These are phyloP conservation scores for Tenthredo scrophulariae DNA, from an alignment of 2,888 invertebrate species.

Conservation along the genomic window DNA sequence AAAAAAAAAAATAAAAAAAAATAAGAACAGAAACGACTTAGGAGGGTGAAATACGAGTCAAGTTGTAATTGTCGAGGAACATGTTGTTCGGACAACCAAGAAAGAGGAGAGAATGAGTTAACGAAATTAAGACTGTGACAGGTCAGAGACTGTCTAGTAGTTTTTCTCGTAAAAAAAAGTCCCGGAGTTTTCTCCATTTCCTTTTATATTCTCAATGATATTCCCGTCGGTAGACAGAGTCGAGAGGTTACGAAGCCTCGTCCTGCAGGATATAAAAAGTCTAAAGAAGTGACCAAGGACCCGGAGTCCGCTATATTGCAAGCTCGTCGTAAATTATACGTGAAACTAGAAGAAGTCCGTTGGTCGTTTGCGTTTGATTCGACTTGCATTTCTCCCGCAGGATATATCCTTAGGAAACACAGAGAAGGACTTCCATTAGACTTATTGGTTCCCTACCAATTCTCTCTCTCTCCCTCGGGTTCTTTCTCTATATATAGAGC, in stretches of 20 bases:
- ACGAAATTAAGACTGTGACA: not conserved
- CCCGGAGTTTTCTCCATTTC: not conserved
- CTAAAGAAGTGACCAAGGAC: not conserved
- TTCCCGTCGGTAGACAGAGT: not conserved
- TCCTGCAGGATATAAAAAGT: not conserved
- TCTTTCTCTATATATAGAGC: not conserved
- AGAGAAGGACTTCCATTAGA: slow-evolving; percentile 64
- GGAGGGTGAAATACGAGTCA: not conserved
- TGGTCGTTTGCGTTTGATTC: slow-evolving; percentile 40
- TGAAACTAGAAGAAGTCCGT: not conserved
- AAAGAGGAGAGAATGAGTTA: not conserved
- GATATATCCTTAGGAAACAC: slow-evolving; percentile 19
- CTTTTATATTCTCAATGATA: not conserved
- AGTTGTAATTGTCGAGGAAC: not conserved
- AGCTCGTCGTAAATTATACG: slow-evolving; percentile 37
- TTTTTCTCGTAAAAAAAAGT: not conserved
- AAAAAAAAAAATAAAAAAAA: too few relatives aligned
- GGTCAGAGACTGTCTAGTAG: not conserved
- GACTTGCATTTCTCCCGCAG: slow-evolving; percentile 14
- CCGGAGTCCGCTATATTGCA: not conserved
- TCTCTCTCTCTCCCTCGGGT: not conserved
- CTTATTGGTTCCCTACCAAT: slow-evolving; percentile 61
- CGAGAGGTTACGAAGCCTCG: not conserved
- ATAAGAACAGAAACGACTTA: not conserved
- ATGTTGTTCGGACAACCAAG: not conserved